Evolutionary conservation across 2,888 invertebrate species (phyloP).

Genomic region (Acleris laterana): DNA sequence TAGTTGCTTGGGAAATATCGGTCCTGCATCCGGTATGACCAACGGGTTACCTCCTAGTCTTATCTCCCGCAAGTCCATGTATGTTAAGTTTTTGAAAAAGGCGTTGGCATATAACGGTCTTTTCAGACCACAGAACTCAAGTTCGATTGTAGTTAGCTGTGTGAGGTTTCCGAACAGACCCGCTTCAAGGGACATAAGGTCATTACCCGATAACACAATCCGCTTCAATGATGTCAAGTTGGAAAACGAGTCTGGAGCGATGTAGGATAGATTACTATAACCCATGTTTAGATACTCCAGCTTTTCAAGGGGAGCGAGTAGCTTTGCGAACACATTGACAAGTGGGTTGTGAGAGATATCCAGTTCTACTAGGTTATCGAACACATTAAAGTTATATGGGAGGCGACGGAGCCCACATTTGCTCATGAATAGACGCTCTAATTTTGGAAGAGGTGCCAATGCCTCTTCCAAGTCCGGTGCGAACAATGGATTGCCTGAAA

Average conservation of each 20-base stretch:
- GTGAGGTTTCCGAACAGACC: slow-evolving; percentile 88
- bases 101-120: slow-evolving; percentile 86
- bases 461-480: slow-evolving; percentile 88
- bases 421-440: slow-evolving; percentile 87
- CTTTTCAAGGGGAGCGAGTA: slow-evolving; percentile 86
- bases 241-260: slow-evolving; percentile 87
- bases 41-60: slow-evolving; percentile 88
- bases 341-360: slow-evolving; percentile 89
- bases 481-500: slow-evolving; percentile 88
- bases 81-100: slow-evolving; percentile 87
- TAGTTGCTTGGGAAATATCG: slow-evolving; percentile 86
- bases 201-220: slow-evolving; percentile 88
- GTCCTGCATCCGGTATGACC: slow-evolving; percentile 82
- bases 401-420: slow-evolving; percentile 87
- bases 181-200: slow-evolving; percentile 86
- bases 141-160: slow-evolving; percentile 86
- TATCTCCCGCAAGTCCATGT: slow-evolving; percentile 87
- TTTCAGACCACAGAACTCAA: slow-evolving; percentile 88
- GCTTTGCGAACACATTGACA: slow-evolving; percentile 86
- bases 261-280: slow-evolving; percentile 87
- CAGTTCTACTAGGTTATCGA: slow-evolving; percentile 86
- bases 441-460: slow-evolving; percentile 86
- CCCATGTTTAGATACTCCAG: slow-evolving; percentile 89
- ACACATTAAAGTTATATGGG: slow-evolving; percentile 87
- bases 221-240: slow-evolving; percentile 88